Evolutionary conservation across 2,888 invertebrate species (phyloP).

Genomic region (Augiades crinisus): DNA sequence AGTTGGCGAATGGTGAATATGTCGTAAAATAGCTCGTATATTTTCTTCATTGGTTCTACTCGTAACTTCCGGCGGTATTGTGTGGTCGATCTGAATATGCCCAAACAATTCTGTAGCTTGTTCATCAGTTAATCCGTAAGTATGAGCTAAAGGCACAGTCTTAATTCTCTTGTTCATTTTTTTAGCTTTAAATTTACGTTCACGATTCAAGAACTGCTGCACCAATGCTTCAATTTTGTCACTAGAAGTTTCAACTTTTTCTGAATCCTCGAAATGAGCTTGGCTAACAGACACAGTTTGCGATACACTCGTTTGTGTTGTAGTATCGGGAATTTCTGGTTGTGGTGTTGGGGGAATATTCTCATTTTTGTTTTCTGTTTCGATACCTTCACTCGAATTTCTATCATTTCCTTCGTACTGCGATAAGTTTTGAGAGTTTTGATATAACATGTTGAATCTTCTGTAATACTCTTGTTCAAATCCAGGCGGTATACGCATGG

Average conservation of each 20-base stretch:
- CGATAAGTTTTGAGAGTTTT: slow-evolving; percentile 28
- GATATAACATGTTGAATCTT: slow-evolving; percentile 36
- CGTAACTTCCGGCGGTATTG: no score
- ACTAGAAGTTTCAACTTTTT: slow-evolving; percentile 8
- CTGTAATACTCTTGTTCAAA: slow-evolving; percentile 62
- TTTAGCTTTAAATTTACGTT: slow-evolving; percentile 1
- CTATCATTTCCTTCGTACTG: not conserved
- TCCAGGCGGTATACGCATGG: slow-evolving; percentile 58
- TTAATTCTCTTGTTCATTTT: not conserved
- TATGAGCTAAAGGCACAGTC: slow-evolving; percentile 1
- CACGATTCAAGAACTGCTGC: slow-evolving; percentile 2
- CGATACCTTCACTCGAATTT: not conserved
- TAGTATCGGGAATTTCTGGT: slow-evolving; percentile 46
- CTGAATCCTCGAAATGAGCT: not conserved
- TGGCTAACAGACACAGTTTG: slow-evolving; percentile 36
- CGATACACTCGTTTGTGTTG: slow-evolving; percentile 47
- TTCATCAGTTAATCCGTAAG: slow-evolving; percentile 1
- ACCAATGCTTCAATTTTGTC: slow-evolving; percentile 12
- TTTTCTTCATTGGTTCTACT: not conserved
- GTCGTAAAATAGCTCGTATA: not conserved
- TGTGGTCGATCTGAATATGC: not conserved
- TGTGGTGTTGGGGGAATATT: no score
- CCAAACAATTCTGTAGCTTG: slow-evolving; percentile 5
- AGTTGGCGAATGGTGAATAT: slow-evolving; percentile 3
- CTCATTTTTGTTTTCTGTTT: slow-evolving; percentile 24